Base-by-base conservation (phyloP, 1,140 invertebrate genomes). In the Rhynchophorus ferrugineus region DNA sequence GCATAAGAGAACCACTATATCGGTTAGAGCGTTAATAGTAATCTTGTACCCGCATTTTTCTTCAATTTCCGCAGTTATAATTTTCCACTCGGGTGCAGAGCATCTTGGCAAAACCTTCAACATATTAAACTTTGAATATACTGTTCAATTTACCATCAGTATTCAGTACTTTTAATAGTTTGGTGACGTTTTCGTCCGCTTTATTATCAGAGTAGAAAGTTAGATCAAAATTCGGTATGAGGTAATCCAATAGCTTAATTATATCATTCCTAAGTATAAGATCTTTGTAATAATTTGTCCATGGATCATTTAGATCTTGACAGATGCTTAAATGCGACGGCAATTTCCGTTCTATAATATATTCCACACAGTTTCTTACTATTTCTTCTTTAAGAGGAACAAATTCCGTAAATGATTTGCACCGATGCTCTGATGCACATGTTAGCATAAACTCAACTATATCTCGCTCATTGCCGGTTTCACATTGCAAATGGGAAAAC, bases 101-200 rank as follows among this genome's bases (percentile, higher is more conserved):
- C 62, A 60, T 18, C 55, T 38, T 6, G 65, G 64, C 41, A 67
- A 56, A 22, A 64, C 39, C 64, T 68, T 54, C 17, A 57, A 59
- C 38, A 42, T 38, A 1, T n/a, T 22, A 39, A 24, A n/a, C n/a
- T n/a, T n/a, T n/a, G n/a, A n/a, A n/a, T n/a, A n/a, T n/a, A n/a
- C n/a, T n/a, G n/a, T n/a, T n/a, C n/a, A n/a, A n/a, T n/a, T n/a
- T n/a, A n/a, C n/a, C n/a, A n/a, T n/a, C n/a, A n/a, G n/a, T n/a
- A n/a, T n/a, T n/a, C n/a, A n/a, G n/a, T 34, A 51, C 65, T 46
- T 66, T 61, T 17, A 65, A 46, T 24, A 67, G 37, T 18, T 56
- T 49, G 9, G 44, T 43, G 16, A 49, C 49, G 19, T 45, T 43
- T 20, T 55, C 20, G 19, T 49, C 39, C n/a, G 38, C 20, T 11